Conservation (phyloP, 2,113 vertebrate species). For the Enhydra lutris region DNA sequence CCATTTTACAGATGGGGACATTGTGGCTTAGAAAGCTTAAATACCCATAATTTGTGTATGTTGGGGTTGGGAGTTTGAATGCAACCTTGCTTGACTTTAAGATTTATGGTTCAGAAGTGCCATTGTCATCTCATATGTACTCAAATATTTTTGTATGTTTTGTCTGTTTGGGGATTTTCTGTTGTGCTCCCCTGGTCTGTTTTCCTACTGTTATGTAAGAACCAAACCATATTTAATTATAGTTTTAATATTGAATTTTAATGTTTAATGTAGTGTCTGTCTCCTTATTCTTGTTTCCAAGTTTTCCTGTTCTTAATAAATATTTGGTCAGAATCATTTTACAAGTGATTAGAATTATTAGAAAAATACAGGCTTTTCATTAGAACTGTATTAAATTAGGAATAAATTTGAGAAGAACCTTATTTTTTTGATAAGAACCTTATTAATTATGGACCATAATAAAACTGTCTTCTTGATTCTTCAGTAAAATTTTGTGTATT, state of each 20-base stretch:
- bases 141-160: conserved; percentile 9
- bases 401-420: not conserved
- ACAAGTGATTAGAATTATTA: not conserved
- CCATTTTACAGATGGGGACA: not conserved
- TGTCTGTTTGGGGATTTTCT: not conserved
- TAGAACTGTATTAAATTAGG: not conserved
- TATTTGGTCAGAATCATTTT: not conserved
- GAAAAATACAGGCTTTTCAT: not conserved
- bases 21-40: not conserved
- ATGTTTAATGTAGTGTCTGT: not conserved
- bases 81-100: not conserved
- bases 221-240: not conserved
- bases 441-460: not conserved
- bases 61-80: not conserved
- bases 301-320: not conserved
- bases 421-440: conserved; percentile 4
- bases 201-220: not conserved
- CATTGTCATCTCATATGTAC: not conserved
- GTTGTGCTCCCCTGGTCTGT: not conserved
- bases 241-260: not conserved
- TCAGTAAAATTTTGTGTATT: not conserved
- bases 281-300: not conserved
- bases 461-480: not conserved
- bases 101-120: conserved; percentile 7
- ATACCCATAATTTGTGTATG: not conserved